Base-by-base conservation (phyloP, 1,140 invertebrate species). In the Daktulosphaira vitifoliae region DNA sequence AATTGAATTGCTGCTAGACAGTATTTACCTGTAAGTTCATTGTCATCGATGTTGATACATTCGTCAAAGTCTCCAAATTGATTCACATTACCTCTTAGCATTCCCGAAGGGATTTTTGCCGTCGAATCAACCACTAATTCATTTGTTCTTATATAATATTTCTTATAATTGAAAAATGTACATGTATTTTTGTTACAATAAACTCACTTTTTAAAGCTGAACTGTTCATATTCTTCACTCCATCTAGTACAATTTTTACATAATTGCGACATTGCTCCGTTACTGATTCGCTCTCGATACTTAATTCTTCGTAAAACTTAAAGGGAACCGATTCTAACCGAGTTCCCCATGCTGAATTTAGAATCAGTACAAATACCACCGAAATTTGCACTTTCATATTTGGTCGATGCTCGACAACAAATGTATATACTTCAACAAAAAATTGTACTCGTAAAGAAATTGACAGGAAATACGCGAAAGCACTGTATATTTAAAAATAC, bases 31-130 rank as follows among this genome's bases (percentile, higher is more conserved):
- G 70, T 74, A 20, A 82, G 74, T 3, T 75, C 70, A 0, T 76
- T 72, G 4, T 44, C 69, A 72, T 13, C 72, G 72, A 68, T 26
- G 75, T 69, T 65, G 70, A 73, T 53, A 68, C 81, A 83, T 68
- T 82, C 78, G 70, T 83, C 81, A 65, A 81, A 83, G 68, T 83
- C 81, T 11, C 81, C 81, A 11, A 78, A 74, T 50, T 83, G 81
- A 74, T 82, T 82, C 11, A 82, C 75, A 70, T 83, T 83, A 26
- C 81, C 81, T 71, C 76, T 81, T 37, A 83, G 66, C 23, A 82
- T 73, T 42, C 81, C 81, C 3, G 81, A 81, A 46, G 81, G 79
- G 2, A 79, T 70, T 70, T 82, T 82, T 0, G 79, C 81, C n/a
- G 80, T 80, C 5, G 81, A 76, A 69, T 83, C 81, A 70, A 80